Evolutionary conservation across 2,888 invertebrate genomes (phyloP).

Genomic region (Atrina japonica): DNA sequence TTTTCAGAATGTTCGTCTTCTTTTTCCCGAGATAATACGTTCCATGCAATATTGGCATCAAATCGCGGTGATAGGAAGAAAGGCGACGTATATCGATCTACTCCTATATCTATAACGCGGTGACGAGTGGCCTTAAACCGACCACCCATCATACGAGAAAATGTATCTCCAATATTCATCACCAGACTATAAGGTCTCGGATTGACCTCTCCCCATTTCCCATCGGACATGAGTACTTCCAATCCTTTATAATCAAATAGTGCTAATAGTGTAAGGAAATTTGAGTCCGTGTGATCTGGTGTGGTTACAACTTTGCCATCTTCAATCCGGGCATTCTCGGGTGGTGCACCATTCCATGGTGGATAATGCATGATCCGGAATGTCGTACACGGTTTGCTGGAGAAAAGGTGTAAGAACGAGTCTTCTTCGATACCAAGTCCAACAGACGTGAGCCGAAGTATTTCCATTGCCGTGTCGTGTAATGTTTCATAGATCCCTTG

Average conservation of each 20-base stretch:
- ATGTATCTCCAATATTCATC: constrained; percentile 68
- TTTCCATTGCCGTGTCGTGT: constrained; percentile 53
- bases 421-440: constrained; percentile 63
- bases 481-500: constrained; percentile 45
- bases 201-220: constrained; percentile 59
- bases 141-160: constrained; percentile 63
- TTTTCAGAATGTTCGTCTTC: constrained; percentile 41
- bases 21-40: constrained; percentile 53
- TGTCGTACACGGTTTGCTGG: constrained; percentile 59
- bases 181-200: constrained; percentile 59
- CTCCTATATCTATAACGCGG: constrained; percentile 64
- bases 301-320: constrained; percentile 61
- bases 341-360: constrained; percentile 54
- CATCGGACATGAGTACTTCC: constrained; percentile 56
- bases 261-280: constrained; percentile 61
- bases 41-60: constrained; percentile 58
- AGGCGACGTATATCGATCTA: constrained; percentile 62
- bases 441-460: constrained; percentile 59
- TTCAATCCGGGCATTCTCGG: constrained; percentile 52
- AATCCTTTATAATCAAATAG: constrained; percentile 62
- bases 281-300: constrained; percentile 64
- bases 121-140: constrained; percentile 65
- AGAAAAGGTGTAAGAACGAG: constrained; percentile 60
- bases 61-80: constrained; percentile 68
- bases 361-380: constrained; percentile 68